phyloP scores from a whole-genome alignment of 2,113 vertebrate genomes.

The Ceyx melanurus region DNA sequence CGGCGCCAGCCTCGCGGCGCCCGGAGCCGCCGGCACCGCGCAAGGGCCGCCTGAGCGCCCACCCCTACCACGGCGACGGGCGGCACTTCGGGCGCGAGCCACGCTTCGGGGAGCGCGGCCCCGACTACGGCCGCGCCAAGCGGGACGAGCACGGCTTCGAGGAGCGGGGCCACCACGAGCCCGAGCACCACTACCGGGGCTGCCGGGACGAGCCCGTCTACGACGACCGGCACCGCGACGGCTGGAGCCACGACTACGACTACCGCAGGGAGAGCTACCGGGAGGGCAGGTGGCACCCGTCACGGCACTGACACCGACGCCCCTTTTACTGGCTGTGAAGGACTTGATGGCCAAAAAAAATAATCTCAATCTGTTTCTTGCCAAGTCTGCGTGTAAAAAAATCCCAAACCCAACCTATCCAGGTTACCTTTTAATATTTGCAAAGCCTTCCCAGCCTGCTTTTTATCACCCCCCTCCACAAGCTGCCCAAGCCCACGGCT shows the following conservation, averaged over 20 bases:
- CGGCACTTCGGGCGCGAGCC: slow-evolving; percentile 70
- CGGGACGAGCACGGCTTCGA: slow-evolving; percentile 72
- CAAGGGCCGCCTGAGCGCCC: slow-evolving; percentile 65
- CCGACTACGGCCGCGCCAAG: slow-evolving; percentile 36
- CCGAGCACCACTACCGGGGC: slow-evolving; percentile 75
- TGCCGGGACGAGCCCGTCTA: slow-evolving; percentile 74
- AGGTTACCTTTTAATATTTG: neutral
- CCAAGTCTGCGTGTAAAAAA: neutral
- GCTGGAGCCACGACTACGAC: slow-evolving; percentile 78
- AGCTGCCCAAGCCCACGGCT: neutral
- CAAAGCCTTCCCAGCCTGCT: neutral
- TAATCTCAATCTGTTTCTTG: neutral
- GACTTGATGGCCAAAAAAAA: neutral
- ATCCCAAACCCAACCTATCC: neutral
- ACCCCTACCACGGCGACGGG: slow-evolving; percentile 69
- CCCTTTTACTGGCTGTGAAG: neutral
- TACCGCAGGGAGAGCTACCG: slow-evolving; percentile 71
- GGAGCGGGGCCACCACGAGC: slow-evolving; percentile 52
- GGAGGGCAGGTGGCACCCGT: slow-evolving; percentile 78
- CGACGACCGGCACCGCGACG: slow-evolving; percentile 69
- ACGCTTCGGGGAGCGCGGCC: slow-evolving; percentile 14
- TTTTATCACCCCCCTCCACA: neutral
- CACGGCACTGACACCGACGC: slow-evolving; percentile 40
- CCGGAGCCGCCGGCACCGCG: slow-evolving; percentile 49
- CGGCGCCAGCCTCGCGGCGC: slow-evolving; percentile 63